Base-by-base conservation (phyloP, 1,140 invertebrate species). In the Harpegnathos saltator region DNA sequence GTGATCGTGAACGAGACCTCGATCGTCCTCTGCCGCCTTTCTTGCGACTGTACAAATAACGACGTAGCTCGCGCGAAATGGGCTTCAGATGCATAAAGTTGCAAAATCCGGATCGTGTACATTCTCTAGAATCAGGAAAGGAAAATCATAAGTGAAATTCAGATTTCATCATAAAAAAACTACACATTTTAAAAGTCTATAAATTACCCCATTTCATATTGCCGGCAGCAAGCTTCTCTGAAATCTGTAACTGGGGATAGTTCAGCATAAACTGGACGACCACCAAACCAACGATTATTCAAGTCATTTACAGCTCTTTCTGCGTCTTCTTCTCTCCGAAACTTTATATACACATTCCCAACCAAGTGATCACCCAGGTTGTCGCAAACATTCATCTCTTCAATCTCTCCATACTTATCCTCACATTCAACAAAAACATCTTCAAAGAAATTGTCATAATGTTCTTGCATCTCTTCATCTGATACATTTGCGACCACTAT, bases 11-110 rank as follows among this genome's bases (percentile, higher is more conserved):
- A 14, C 94, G 91, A 17, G 94, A 94, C 71, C 93, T 90, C 5
- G 94, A 94, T 65, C 94, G 90, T 29, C 92, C 91, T 72, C 94
- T 94, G 29, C 94, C 92, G n/a, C 96, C 83, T 68, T 89, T 91
- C 89, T 84, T 92, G 69, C 90, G 84, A 26, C 84, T 87, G n/a
- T 89, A 91, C 54, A 83, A 75, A 19, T 97, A 98, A 92, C 98
- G 95, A 82, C 98, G 95, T 52, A 99, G 93, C 91, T 98, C 98
- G 84, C 98, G 95, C 0, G 98, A 99, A 90, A 99, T 99, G 19
- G 99, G 99, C 92, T 99, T 99, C 92, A 99, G 95, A 93, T 99
- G 99, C 99, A 99, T 99, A 93, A 99, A 99, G 95, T 99, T 99
- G 94, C 99, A 99, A 94, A 99, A 99, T 61, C 99, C 99, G 91